phyloP scores from a whole-genome alignment of 2,797 vertebrate species.

The Naso thynnoides region DNA sequence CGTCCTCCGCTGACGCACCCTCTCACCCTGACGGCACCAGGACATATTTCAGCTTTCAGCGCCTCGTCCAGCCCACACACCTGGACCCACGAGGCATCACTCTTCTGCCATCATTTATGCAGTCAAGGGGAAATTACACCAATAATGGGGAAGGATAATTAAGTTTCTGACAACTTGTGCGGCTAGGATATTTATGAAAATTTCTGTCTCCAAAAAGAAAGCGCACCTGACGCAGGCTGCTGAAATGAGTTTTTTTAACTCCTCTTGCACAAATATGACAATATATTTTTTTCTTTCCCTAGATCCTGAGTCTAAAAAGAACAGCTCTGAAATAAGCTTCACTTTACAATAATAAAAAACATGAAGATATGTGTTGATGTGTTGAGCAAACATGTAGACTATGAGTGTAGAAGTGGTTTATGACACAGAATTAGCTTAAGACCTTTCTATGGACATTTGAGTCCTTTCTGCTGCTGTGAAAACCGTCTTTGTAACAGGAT shows the following conservation, averaged over 20 bases:
- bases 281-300: too few species aligned
- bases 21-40: slow-evolving; percentile 13
- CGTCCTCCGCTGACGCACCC: slow-evolving; percentile 25
- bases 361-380: too few species aligned
- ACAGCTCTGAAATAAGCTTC: too few species aligned
- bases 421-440: not conserved
- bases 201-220: not conserved
- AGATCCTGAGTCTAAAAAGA: too few species aligned
- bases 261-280: too few species aligned
- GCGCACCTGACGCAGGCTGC: too few species aligned
- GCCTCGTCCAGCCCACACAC: not conserved
- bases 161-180: not conserved
- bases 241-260: too few species aligned
- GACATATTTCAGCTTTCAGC: not conserved
- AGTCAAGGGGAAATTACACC: not conserved
- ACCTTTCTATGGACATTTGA: too few species aligned
- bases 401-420: not conserved
- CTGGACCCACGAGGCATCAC: not conserved
- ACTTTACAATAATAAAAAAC: not conserved
- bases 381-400: not conserved
- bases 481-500: too few species aligned
- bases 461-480: too few species aligned
- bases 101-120: not conserved
- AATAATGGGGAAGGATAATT: not conserved
- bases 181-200: not conserved